These are phyloP conservation scores for Megaceryle alcyon DNA, from an alignment of 2,797 vertebrate species.

Conservation along the genomic window DNA sequence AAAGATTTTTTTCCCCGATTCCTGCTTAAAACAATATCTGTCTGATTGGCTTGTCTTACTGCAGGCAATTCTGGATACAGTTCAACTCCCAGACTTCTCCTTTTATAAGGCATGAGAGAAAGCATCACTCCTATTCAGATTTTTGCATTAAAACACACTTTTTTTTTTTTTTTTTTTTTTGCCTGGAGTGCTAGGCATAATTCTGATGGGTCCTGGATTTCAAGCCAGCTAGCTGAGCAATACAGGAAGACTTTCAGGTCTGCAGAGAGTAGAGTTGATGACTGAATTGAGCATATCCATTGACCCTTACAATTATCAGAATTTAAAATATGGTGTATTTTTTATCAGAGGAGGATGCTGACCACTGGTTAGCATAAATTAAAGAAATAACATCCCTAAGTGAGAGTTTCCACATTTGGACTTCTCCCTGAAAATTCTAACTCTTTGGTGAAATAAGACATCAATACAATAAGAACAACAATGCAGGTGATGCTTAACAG, in stretches of 20 bases:
- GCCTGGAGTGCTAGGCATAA: not conserved
- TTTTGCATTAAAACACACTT: constrained; percentile 12
- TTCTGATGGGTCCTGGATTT: not conserved
- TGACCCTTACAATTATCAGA: not conserved
- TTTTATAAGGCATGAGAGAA: constrained; percentile 25
- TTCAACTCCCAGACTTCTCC: not conserved
- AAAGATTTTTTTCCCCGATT: not conserved
- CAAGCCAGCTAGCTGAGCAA: not conserved
- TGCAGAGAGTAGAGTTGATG: not conserved
- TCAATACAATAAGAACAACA: not conserved
- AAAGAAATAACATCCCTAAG: not conserved
- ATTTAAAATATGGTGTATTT: not conserved
- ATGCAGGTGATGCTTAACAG: not conserved
- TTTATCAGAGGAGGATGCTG: not conserved
- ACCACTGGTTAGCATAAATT: not conserved
- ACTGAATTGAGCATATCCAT: not conserved
- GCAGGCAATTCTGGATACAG: not conserved
- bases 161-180: constrained; percentile 44
- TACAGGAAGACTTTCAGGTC: not conserved
- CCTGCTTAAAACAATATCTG: not conserved
- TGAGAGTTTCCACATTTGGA: not conserved
- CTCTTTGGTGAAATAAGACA: not conserved
- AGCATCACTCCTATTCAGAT: not conserved
- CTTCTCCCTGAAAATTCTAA: not conserved
- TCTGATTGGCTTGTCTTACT: not conserved